Conservation (phyloP, 2,888 invertebrate species). For the Volucella inflata region DNA sequence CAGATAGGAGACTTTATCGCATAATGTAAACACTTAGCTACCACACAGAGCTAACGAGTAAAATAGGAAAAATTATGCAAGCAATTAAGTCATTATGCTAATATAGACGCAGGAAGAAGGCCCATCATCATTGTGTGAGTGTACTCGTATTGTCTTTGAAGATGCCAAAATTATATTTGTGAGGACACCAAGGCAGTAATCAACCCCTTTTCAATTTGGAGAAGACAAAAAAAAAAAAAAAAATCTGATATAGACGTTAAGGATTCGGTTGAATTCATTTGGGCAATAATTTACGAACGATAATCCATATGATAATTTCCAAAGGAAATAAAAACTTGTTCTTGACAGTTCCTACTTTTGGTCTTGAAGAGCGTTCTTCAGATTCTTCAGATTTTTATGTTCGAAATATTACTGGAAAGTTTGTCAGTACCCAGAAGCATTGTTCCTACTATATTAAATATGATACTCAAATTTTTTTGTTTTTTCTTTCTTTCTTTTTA, state of each 20-base stretch:
- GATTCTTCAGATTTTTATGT: conserved; percentile 33
- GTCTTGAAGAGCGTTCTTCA: neutral
- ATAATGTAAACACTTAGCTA: conserved; percentile 70
- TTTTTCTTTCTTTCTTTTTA: conserved; percentile 4
- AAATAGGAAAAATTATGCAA: conserved; percentile 74
- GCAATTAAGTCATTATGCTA: conserved; percentile 75
- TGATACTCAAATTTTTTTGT: neutral
- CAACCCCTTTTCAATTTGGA: conserved; percentile 33
- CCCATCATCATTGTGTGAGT: conserved; percentile 3
- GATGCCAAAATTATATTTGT: conserved; percentile 54
- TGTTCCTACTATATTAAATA: conserved; percentile 14
- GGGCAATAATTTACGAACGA: conserved; percentile 64
- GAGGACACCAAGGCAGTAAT: conserved; percentile 34
- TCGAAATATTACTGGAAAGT: conserved; percentile 49
- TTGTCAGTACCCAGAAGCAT: conserved; percentile 26
- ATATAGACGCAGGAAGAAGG: conserved; percentile 38
- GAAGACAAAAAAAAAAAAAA: neutral
- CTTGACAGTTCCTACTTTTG: conserved; percentile 41
- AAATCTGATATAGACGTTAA: conserved; percentile 45
- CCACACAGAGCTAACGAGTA: conserved; percentile 62
- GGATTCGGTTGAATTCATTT: conserved; percentile 57
- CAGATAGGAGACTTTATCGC: conserved; percentile 73
- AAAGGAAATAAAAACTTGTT: conserved; percentile 27
- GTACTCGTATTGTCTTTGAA: conserved; percentile 33
- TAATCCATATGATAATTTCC: conserved; percentile 71